Evolutionary conservation across 2,113 vertebrate genomes (phyloP).

Genomic region (Zingel zingel): DNA sequence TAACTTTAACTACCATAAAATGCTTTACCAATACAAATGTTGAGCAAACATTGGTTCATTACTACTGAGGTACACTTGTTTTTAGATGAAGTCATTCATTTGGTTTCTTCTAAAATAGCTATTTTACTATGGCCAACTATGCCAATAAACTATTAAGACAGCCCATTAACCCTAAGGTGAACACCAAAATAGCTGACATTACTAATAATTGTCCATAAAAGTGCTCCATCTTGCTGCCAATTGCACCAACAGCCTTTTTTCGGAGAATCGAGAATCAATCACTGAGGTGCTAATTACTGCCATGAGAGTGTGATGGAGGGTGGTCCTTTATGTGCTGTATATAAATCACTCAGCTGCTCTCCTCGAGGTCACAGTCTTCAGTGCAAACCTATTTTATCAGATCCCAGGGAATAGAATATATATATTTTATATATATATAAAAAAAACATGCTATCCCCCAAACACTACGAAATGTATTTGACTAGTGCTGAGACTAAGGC

Average conservation of each 20-base stretch:
- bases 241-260: slow-evolving; percentile 18
- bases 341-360: slow-evolving; percentile 55
- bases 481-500: no score
- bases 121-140: slow-evolving; percentile 8
- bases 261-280: slow-evolving; percentile 53
- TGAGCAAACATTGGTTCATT: slow-evolving; percentile 26
- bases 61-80: not conserved
- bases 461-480: no score
- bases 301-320: slow-evolving; percentile 16
- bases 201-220: slow-evolving; percentile 41
- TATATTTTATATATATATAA: no score
- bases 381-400: slow-evolving; percentile 35
- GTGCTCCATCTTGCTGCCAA: slow-evolving; percentile 47
- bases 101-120: slow-evolving; percentile 26
- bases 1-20: slow-evolving; percentile 9
- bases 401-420: not conserved
- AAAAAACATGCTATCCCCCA: no score
- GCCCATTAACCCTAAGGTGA: slow-evolving; percentile 40
- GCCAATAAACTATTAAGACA: slow-evolving; percentile 42
- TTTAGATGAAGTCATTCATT: slow-evolving; percentile 8
- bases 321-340: slow-evolving; percentile 16
- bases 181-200: slow-evolving; percentile 38
- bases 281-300: slow-evolving; percentile 59
- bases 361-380: slow-evolving; percentile 54
- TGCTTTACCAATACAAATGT: not conserved